A percentile compares a stretch with the other conserved stretches of the same genome.
phyloP scores from a whole-genome alignment of 2,113 vertebrate species.

The Gallinago media region DNA sequence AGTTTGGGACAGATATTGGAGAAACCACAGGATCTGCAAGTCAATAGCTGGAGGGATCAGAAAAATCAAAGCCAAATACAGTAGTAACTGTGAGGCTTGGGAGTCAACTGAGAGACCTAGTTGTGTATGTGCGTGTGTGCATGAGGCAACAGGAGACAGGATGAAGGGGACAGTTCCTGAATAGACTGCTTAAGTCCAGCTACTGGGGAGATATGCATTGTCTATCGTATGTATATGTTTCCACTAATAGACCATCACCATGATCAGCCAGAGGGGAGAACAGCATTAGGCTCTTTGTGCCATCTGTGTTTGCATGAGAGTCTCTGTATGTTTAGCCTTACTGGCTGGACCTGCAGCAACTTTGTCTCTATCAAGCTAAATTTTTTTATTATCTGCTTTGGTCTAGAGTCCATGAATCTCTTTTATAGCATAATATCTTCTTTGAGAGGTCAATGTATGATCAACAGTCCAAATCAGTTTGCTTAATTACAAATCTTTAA shows the following conservation, averaged over 20 bases:
- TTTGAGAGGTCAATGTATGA: neutral
- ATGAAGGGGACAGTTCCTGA: neutral
- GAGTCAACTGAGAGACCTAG: fast-evolving
- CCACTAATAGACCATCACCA: too few relatives aligned
- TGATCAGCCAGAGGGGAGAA: neutral
- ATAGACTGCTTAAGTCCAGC: neutral
- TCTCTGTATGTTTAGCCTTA: neutral
- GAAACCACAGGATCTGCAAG: neutral
- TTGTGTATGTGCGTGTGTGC: neutral
- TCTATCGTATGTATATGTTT: neutral
- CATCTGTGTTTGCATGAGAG: neutral
- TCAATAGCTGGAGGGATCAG: neutral
- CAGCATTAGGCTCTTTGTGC: neutral
- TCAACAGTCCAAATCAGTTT: neutral
- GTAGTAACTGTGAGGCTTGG: neutral
- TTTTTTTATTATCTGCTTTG: neutral
- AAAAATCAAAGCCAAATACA: neutral
- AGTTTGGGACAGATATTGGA: neutral
- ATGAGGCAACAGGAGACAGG: neutral
- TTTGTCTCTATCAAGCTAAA: neutral
- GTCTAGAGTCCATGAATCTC: neutral
- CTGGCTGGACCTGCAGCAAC: neutral
- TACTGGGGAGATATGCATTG: fast-evolving
- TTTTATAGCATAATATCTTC: neutral
- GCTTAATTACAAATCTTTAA: neutral